phyloP scores from a whole-genome alignment of 1,140 invertebrate genomes.

The Drosophila gunungcola region DNA sequence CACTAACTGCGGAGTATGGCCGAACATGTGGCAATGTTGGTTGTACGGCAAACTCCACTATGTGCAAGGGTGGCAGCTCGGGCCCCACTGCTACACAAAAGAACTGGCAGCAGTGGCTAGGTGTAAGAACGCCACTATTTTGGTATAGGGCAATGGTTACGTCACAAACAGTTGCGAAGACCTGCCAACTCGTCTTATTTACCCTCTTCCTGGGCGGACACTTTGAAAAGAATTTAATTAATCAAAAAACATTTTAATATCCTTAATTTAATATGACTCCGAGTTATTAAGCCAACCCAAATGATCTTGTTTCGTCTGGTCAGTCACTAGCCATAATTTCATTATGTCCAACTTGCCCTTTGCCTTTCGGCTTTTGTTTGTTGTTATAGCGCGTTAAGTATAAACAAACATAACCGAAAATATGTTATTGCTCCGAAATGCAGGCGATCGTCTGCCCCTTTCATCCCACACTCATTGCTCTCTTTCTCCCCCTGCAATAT shows the following conservation, averaged over 20 bases:
- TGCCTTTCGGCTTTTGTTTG: slow-evolving; percentile 54
- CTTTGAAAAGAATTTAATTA: background rate
- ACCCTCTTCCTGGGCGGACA: background rate
- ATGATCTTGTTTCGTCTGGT: slow-evolving; percentile 1
- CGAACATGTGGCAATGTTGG: background rate
- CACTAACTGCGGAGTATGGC: background rate
- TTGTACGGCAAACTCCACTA: background rate
- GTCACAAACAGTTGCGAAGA: background rate
- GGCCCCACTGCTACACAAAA: background rate
- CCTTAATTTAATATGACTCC: background rate
- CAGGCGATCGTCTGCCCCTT: slow-evolving; percentile 23
- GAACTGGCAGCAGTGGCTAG: background rate
- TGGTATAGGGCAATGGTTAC: background rate
- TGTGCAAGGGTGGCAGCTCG: background rate
- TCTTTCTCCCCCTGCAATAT: slow-evolving; percentile 25
- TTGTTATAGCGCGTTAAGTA: slow-evolving; percentile 70
- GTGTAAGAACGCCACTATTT: background rate
- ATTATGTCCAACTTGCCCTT: slow-evolving; percentile 68
- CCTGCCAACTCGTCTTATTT: background rate
- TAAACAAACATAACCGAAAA: slow-evolving; percentile 69
- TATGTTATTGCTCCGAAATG: slow-evolving; percentile 57
- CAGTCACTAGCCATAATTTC: slow-evolving; percentile 18
- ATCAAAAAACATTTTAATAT: background rate
- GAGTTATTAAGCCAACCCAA: background rate
- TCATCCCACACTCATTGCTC: background rate